A percentile compares a stretch with the other conserved stretches of the same genome.
These are phyloP conservation scores for Oryzias javanicus DNA, from an alignment of 2,113 vertebrate species.

Conservation along the genomic window DNA sequence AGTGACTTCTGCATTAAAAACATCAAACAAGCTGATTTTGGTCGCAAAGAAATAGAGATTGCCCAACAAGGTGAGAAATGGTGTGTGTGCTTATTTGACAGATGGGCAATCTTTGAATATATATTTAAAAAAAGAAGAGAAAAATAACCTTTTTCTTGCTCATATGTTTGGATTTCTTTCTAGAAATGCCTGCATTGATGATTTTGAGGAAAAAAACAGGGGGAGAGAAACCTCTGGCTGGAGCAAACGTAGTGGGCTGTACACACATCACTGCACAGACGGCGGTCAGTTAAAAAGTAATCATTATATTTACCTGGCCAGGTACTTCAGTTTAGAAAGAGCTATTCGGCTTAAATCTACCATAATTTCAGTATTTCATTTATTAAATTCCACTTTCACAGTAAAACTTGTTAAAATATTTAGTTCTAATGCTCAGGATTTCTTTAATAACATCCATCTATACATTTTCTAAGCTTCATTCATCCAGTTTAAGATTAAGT, in stretches of 20 bases:
- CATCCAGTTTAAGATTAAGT: too few relatives aligned
- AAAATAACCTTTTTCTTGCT: neutral
- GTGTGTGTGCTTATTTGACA: neutral
- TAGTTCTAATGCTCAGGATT: too few relatives aligned
- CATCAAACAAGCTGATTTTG: constrained; percentile 88
- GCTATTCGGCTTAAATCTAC: too few relatives aligned
- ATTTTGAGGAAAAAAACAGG: constrained; percentile 88
- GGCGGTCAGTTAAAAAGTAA: constrained; percentile 80
- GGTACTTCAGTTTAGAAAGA: too few relatives aligned
- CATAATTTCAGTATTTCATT: neutral
- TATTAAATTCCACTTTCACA: neutral
- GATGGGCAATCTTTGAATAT: neutral
- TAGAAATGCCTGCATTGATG: constrained; percentile 96
- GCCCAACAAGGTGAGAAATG: constrained; percentile 83
- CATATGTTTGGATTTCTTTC: neutral
- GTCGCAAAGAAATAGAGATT: constrained; percentile 88
- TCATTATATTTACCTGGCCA: too few relatives aligned
- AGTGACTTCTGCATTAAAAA: constrained; percentile 92
- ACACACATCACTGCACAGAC: constrained; percentile 95
- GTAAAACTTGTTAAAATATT: too few relatives aligned
- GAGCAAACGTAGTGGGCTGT: constrained; percentile 93
- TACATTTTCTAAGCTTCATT: too few relatives aligned
- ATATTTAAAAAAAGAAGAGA: neutral
- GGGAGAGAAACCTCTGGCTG: constrained; percentile 88
- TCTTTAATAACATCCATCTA: too few relatives aligned